Evolutionary conservation across 2,888 invertebrate species (phyloP), one percentile per base, ranked within the genome.

Genomic region (Cephalotes varians): DNA sequence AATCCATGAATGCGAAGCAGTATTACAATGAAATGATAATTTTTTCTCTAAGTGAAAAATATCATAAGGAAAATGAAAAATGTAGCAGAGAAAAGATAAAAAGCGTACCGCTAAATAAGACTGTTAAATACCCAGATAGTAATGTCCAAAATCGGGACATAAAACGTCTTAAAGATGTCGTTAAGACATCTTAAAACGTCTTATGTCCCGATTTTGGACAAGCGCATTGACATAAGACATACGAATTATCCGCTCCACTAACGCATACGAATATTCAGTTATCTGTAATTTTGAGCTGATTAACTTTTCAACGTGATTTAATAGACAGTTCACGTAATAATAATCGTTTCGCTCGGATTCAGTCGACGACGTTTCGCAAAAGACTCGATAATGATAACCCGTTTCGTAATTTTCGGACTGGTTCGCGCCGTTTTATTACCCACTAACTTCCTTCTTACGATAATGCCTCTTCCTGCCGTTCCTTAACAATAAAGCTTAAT

Each of bases 401-500:
- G 28, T 80, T 74, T 74, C 74, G 28, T 62, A 62, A 73, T 80
- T 73, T 74, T 73, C 18, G 37, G 1, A 51, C 60, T 40, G 44
- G 5, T 60, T n/a, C 72, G 73, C 28, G 21, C n/a, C 47, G 49
- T 49, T 60, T 80, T 60, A 62, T 82, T 58, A 87, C 65, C 71
- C 62, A 51, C 34, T 25, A 65, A 80, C 86, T 82, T 85, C 81
- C 80, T 82, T 85, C 85, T 85, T 83, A 81, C 77, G 49, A 77
- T 79, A 72, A 81, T 72, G 82, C 81, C 51, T 84, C 89, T 87
- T 88, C 88, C 82, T 74, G 80, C 49, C 77, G 80, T 81, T 82
- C 71, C 85, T 80, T 81, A 85, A 89, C 76, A 87, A 85, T 84
- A 82, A 83, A 67, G 77, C 84, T 74, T 71, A 83, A 84, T 85